phyloP scores from a whole-genome alignment of 2,797 vertebrate genomes.

The Acipenser transmontanus region DNA sequence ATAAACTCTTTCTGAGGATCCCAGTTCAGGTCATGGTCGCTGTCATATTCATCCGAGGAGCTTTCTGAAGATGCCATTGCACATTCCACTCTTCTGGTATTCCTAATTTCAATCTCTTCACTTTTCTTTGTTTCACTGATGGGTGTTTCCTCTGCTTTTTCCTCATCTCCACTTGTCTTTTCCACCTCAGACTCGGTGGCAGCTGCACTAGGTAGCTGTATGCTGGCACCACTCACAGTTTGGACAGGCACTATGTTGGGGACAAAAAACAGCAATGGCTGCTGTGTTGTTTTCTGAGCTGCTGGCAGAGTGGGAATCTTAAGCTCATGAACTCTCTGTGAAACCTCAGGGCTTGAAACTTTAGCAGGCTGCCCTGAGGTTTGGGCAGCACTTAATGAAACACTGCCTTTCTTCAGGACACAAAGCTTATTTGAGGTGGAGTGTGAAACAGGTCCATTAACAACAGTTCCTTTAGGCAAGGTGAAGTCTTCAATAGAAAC shows the following conservation, averaged over 20 bases:
- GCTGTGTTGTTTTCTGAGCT: constrained; percentile 73
- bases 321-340: constrained; percentile 77
- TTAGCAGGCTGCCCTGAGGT: constrained; percentile 61
- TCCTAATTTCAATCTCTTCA: constrained; percentile 58
- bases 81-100: constrained; percentile 45
- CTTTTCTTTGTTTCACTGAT: constrained; percentile 68
- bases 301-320: constrained; percentile 68
- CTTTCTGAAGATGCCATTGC: constrained; percentile 64
- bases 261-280: constrained; percentile 74
- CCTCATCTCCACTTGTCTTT: constrained; percentile 62
- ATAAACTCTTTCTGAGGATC: constrained; percentile 80
- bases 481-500: constrained; percentile 78
- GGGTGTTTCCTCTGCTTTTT: constrained; percentile 72
- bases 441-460: constrained; percentile 97
- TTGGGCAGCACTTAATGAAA: constrained; percentile 77
- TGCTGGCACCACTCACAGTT: constrained; percentile 74
- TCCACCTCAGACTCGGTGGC: constrained; percentile 69
- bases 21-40: constrained; percentile 65
- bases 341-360: constrained; percentile 72
- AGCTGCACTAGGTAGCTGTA: constrained; percentile 76
- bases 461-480: constrained; percentile 84
- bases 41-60: constrained; percentile 71
- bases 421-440: constrained; percentile 80
- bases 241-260: constrained; percentile 79
- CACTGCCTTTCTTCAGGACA: constrained; percentile 78